Conservation (phyloP, 2,888 invertebrate species). For the Acrobasis suavella region DNA sequence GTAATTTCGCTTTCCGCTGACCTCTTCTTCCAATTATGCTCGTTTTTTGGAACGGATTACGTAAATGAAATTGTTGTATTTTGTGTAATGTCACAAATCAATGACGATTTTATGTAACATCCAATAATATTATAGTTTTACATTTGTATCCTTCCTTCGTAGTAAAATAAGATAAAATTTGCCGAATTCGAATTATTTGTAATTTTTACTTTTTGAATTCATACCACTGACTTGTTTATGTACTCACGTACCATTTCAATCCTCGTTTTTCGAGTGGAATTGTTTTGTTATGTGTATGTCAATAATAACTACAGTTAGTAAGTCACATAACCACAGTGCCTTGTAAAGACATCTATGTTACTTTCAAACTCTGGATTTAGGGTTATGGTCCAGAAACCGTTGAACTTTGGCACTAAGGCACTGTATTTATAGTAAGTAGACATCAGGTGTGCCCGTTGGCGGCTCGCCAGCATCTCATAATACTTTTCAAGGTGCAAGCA, state of each 20-base stretch:
- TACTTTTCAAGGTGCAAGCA: conserved; percentile 9
- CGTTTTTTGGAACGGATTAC: neutral
- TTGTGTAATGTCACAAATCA: neutral
- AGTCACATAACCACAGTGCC: neutral
- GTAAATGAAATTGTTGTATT: neutral
- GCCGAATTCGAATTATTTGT: too few species aligned
- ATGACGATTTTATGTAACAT: neutral
- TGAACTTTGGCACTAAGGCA: conserved; percentile 10
- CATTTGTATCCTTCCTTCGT: too few species aligned
- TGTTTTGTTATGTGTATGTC: too few species aligned
- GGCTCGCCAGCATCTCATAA: conserved; percentile 14
- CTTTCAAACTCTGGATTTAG: neutral
- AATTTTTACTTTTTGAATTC: too few species aligned
- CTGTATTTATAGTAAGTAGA: conserved; percentile 14
- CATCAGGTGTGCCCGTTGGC: conserved; percentile 17
- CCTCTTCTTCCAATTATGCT: neutral
- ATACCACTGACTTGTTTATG: too few species aligned
- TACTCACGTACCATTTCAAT: too few species aligned
- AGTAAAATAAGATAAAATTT: too few species aligned
- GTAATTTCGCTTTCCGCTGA: neutral
- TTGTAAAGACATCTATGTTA: neutral
- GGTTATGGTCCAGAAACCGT: conserved; percentile 10
- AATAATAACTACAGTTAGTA: too few species aligned
- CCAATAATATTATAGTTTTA: too few species aligned
- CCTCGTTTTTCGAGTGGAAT: too few species aligned